Base-by-base conservation (phyloP, 2,888 invertebrate genomes). In the Pristionchus maxplancki region DNA sequence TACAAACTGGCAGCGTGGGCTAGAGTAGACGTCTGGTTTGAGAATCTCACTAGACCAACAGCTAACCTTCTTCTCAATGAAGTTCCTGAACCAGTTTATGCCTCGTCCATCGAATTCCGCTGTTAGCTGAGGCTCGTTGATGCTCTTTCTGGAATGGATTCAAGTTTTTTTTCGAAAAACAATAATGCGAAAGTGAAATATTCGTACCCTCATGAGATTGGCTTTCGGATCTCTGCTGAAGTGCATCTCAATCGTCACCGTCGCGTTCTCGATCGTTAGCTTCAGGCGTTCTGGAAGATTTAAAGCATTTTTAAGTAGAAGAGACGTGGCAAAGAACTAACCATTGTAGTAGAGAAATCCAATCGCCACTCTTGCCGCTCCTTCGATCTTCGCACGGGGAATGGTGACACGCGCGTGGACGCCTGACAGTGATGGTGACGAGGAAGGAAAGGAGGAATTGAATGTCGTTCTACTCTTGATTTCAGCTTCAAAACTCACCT, bases 61-160 rank as follows among this genome's bases (percentile, higher is more conserved):
- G n/a, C n/a, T n/a, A n/a, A n/a, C 85, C 64, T 85, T 85, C 1
- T 44, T 85, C 85, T 85, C 64, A 44, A 85, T 85, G 62, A 85
- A 64, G 0, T n/a, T 20, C 6, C 85, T 17, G 85, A 85, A 85
- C 62, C 37, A 62, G 64, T 85, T 85, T 24, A 85, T 85, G 6
- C 85, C 64, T 40, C 62, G 24, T 2, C 85, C 85, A 17, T 85
- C 85, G 44, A 85, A 85, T n/a, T 64, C 40, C 62, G 64, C 85
- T 1, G 62, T 40, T n/a, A 85, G 6, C n/a, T 9, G 17, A 24
- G 85, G 62, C 11, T 40, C 85, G 28, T 40, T 28, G 85, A 85
- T 85, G 64, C 64, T 85, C 85, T 28, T 85, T 85, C 85, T 85
- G 62, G 6, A 78, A 74, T 40, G n/a, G n/a, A n/a, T n/a, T n/a